Percentiles rank a stretch among this genome's conserved stretches.
These are phyloP conservation scores for Hermatobates lingyangjiaoensis DNA, from an alignment of 1,140 invertebrate genomes.

Conservation along the genomic window DNA sequence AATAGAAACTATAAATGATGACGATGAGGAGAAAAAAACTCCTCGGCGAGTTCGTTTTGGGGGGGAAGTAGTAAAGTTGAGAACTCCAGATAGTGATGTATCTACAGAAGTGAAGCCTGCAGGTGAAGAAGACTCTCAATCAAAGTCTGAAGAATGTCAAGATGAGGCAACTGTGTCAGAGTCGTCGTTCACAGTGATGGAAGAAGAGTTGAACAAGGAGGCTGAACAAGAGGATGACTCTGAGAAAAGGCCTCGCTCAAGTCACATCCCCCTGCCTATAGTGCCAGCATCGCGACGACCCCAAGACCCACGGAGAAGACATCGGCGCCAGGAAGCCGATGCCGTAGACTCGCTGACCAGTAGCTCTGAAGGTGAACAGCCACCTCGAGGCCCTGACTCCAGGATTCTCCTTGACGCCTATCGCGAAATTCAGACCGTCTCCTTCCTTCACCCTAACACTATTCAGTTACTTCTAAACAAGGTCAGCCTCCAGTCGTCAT, in stretches of 20 bases:
- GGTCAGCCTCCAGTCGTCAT: too few relatives aligned
- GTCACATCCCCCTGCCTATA: slow-evolving; percentile 19
- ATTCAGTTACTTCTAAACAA: too few relatives aligned
- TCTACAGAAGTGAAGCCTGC: neutral
- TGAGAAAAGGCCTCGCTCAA: slow-evolving; percentile 8
- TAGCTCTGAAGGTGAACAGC: slow-evolving; percentile 17
- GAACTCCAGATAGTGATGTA: slow-evolving; percentile 59
- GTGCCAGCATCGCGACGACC: slow-evolving; percentile 15
- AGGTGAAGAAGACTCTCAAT: neutral
- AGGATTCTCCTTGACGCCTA: too few relatives aligned
- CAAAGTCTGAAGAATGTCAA: neutral
- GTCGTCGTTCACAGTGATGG: neutral
- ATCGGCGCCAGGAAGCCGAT: slow-evolving; percentile 12
- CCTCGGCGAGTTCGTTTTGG: slow-evolving; percentile 50
- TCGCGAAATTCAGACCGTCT: too few relatives aligned
- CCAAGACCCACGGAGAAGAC: slow-evolving; percentile 6
- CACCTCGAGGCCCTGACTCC: too few relatives aligned
- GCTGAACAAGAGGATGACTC: slow-evolving; percentile 2
- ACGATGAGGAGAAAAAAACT: slow-evolving; percentile 19
- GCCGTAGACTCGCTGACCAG: slow-evolving; percentile 19
- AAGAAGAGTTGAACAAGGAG: neutral
- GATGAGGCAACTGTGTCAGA: neutral
- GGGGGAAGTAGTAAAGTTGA: slow-evolving; percentile 59
- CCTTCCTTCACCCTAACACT: too few relatives aligned
- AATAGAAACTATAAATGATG: slow-evolving; percentile 14